Base-by-base conservation (phyloP, 1,140 invertebrate genomes). In the Phthorimaea operculella region DNA sequence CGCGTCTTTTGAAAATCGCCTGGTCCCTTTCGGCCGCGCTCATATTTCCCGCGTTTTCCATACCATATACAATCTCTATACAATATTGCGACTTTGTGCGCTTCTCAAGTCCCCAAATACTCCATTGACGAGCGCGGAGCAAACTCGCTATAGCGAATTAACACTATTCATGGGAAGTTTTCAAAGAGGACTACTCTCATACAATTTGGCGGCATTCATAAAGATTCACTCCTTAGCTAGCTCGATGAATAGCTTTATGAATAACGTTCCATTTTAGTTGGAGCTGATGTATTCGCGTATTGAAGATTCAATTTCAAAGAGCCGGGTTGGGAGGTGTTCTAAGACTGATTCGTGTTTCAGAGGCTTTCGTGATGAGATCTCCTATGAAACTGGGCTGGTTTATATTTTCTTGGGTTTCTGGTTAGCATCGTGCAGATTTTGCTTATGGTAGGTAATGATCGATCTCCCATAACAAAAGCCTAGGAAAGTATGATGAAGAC, bases 81-180 rank as follows among this genome's bases (percentile, higher is more conserved):
- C 76, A 83, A 81, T 79, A 78, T 82, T 70, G 75, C 76, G 72
- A 77, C 61, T 62, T 54, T 52, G 61, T 54, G 36, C 49, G 73
- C 75, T 79, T 65, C 78, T 77, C 79, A 78, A 82, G 79, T 73
- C 76, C 72, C 76, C 78, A 78, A 82, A 82, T 78, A 80, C 66
- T 76, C 79, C 72, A 82, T 82, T 83, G 74, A 76, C 71, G 68
- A 79, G 78, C 78, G 72, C 74, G 72, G 76, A 73, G 81, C 76
- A 78, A 83, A 83, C 79, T 84, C 81, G 79, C 78, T 84, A 84
- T 84, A 82, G 78, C 78, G 78, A 84, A 80, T 82, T 84, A 80
- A 80, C 77, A 74, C 71, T 75, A 70, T 62, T 70, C 72, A 70
- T 61, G 64, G 72, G 78, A 82, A 83, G 71, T 82, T 83, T 81